Base-by-base conservation (phyloP, 2,113 vertebrate species). In the Probosciger aterrimus region DNA sequence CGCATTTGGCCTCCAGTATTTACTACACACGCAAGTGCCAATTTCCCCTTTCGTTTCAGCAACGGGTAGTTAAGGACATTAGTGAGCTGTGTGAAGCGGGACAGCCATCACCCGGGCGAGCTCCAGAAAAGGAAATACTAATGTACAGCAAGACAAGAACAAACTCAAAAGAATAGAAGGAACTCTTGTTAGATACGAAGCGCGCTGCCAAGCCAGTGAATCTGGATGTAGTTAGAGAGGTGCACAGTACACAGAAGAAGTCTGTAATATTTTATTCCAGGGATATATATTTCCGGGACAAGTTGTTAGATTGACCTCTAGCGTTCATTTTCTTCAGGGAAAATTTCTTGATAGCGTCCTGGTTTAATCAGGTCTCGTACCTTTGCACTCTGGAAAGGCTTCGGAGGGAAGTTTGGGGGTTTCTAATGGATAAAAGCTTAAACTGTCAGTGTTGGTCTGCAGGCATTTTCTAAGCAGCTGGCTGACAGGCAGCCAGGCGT, bases 291-390 rank as follows among this genome's bases (percentile, higher is more conserved):
- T 96, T 97, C 94, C 31, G 62, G 88, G 89, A 94, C 74, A 79
- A 88, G 83, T 87, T 96, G 85, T 76, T 94, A 95, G 83, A 82
- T 87, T 95, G 95, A 94, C 95, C 92, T 96, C 95, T 96, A 97
- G 97, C 19, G 96, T 92, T 96, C 96, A 31, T 90, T 93, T 95
- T 88, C 69, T 91, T 77, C 5, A 60, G 50, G 77, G 75, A 76
- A 60, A 79, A 57, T 53, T 46, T n/a, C 8, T 31, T 12, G 78
- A 76, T 92, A 33, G 67, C 17, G 46, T 10, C 70, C 67, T 5
- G 46, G 39, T 95, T 79, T 76, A 74, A 55, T 76, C 53, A 17
- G 35, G 13, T 30, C 93, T 86, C 0, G 3, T 57, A 79, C 80
- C 92, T 95, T 86, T 86, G 79, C 49, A 11, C 74, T 81, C 88